Evolutionary conservation across 2,888 invertebrate genomes (phyloP).

Genomic region (Epirrhoe alternata): DNA sequence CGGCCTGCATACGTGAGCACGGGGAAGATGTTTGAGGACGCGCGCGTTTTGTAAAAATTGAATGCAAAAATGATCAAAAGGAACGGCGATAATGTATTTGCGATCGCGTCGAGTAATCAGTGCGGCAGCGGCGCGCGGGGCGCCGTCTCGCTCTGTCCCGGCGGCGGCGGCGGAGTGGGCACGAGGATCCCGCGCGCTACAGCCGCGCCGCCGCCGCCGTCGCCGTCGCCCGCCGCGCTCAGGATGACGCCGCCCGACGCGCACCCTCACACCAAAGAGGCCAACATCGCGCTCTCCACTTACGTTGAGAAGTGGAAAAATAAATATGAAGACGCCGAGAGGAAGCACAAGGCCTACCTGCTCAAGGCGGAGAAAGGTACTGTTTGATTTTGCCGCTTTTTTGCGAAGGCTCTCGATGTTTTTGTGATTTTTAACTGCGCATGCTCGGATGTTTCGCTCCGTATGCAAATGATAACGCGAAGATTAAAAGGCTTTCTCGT

Average conservation of each 20-base stretch:
- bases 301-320: constrained; percentile 87
- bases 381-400: constrained; percentile 31
- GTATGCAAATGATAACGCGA: constrained; percentile 75
- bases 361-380: constrained; percentile 89
- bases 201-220: constrained; percentile 49
- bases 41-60: constrained; percentile 76
- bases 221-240: constrained; percentile 66
- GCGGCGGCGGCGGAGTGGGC: constrained; percentile 61
- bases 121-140: constrained; percentile 78
- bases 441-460: constrained; percentile 65
- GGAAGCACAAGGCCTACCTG: constrained; percentile 87
- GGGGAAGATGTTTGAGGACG: constrained; percentile 72
- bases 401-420: constrained; percentile 19
- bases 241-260: constrained; percentile 83
- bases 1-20: constrained; percentile 71
- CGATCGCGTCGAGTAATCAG: constrained; percentile 83
- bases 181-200: constrained; percentile 83
- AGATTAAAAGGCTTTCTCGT: constrained; percentile 74
- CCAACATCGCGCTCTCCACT: constrained; percentile 79
- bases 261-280: constrained; percentile 78
- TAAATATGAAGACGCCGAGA: constrained; percentile 89
- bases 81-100: constrained; percentile 84
- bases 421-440: constrained; percentile 64
- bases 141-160: constrained; percentile 77
- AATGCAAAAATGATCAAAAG: constrained; percentile 85